These are phyloP conservation scores for Cosmia trapezina DNA, from an alignment of 2,888 invertebrate species.

Conservation along the genomic window DNA sequence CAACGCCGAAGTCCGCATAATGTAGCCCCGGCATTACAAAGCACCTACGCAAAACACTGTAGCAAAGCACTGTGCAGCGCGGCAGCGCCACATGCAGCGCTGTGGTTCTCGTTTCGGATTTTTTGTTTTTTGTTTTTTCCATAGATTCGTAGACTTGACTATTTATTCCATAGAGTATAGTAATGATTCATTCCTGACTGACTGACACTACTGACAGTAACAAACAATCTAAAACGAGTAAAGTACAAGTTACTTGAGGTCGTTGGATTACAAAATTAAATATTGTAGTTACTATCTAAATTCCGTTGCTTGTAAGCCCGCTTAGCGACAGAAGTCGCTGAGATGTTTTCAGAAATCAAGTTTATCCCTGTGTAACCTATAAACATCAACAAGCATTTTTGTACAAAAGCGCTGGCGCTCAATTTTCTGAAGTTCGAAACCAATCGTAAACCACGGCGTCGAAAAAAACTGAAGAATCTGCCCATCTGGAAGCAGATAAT, in stretches of 20 bases:
- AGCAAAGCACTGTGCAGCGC: no score
- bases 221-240: conserved; percentile 14
- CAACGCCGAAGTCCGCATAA: no score
- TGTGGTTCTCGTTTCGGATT: no score
- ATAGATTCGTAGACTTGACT: no score
- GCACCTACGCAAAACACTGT: no score
- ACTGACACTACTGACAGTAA: conserved; percentile 1
- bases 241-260: conserved; percentile 5
- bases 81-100: no score
- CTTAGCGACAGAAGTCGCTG: conserved; percentile 38
- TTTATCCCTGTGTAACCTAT: conserved; percentile 58
- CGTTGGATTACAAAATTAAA: conserved; percentile 22
- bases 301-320: conserved; percentile 30
- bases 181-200: no score
- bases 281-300: conserved; percentile 9
- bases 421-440: conserved; percentile 64
- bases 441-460: conserved; percentile 82
- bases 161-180: no score
- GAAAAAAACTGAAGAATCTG: conserved; percentile 79
- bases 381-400: conserved; percentile 59
- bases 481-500: conserved; percentile 77
- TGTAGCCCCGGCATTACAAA: no score
- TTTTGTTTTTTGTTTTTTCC: no score
- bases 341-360: conserved; percentile 53
- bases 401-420: conserved; percentile 66